A percentile compares a stretch with the other conserved stretches of the same genome.
Conservation (phyloP, 2,113 vertebrate genomes). For the Lathamus discolor region DNA sequence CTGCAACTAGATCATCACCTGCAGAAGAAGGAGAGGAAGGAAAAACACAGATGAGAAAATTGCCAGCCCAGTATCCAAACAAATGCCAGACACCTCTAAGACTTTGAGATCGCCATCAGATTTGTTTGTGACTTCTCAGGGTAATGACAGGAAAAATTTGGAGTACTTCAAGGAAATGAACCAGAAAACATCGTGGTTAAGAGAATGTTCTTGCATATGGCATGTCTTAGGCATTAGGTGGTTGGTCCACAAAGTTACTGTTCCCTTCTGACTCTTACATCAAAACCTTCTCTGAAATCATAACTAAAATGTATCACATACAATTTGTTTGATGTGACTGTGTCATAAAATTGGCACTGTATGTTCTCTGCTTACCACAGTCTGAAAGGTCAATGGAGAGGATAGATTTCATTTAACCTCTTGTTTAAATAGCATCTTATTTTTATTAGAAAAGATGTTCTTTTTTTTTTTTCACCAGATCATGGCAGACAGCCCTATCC, state of each 20-base stretch:
- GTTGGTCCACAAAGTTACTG: background rate
- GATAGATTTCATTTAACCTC: constrained; percentile 38
- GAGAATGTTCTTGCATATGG: background rate
- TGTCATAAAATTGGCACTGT: constrained; percentile 47
- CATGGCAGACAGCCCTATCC: constrained; percentile 46
- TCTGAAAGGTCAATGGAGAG: constrained; percentile 35
- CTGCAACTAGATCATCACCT: background rate
- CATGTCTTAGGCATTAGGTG: background rate
- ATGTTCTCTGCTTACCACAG: background rate
- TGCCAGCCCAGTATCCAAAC: fast-evolving
- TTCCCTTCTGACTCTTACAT: background rate
- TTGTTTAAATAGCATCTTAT: constrained; percentile 35
- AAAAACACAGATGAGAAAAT: background rate
- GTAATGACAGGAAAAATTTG: background rate
- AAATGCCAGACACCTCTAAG: background rate
- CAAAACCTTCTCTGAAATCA: background rate
- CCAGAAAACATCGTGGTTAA: background rate
- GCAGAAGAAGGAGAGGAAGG: background rate
- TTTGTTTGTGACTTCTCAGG: background rate
- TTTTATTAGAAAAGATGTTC: constrained; percentile 26
- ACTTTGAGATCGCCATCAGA: background rate
- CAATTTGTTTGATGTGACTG: background rate
- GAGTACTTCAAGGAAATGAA: background rate
- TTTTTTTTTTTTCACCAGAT: background rate
- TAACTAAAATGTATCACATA: background rate